Evolutionary conservation across 2,888 invertebrate genomes (phyloP), one percentile per base, ranked within the genome.

Genomic region (Calameuta idolon): DNA sequence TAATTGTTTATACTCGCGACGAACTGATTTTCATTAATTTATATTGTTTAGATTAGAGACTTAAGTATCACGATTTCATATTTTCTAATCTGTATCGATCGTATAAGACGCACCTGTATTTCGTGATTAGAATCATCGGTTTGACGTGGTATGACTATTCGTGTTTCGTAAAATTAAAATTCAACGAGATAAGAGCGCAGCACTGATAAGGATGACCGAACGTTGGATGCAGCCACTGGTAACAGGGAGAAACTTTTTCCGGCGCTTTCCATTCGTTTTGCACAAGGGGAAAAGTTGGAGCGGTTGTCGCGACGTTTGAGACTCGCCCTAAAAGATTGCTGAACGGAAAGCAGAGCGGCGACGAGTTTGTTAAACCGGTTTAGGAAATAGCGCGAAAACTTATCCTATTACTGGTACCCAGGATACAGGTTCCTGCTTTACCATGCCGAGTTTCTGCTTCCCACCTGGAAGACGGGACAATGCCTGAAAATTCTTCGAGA

Each of bases 391-490:
- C 81, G 77, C 79, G 79, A 79, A 83, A 88, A 88, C 86, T 88
- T 88, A 87, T 88, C 86, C 88, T 86, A 88, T 88, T 88, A 87
- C 84, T 85, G 86, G 85, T 85, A 85, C 83, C 80, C 76, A 40
- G 40, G 0, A 5, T 15, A 5, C 40, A 40, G 40, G 5, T 55
- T 55, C 55, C 55, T 9, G 55, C 23, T 55, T 55, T 23, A 9
- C 55, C 5, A 9, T 55, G 9, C 55, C 9, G 55, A 55, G 23
- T 23, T 55, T 23, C 9, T 55, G 23, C 55, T 55, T 9, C 9
- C 9, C 9, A 23, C 23, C 31, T 30, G 1, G 1, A 71, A 71
- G 23, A 15, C 30, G 71, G 30, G 15, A n/a, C 11, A 71, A 11
- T 34, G 9, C 9, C 31, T 11, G 31, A 31, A 71, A 71, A 31